A percentile compares a stretch with the other conserved stretches of the same genome.
Conservation (phyloP, 2,888 invertebrate species). For the Aphelenchoides bicaudatus region DNA sequence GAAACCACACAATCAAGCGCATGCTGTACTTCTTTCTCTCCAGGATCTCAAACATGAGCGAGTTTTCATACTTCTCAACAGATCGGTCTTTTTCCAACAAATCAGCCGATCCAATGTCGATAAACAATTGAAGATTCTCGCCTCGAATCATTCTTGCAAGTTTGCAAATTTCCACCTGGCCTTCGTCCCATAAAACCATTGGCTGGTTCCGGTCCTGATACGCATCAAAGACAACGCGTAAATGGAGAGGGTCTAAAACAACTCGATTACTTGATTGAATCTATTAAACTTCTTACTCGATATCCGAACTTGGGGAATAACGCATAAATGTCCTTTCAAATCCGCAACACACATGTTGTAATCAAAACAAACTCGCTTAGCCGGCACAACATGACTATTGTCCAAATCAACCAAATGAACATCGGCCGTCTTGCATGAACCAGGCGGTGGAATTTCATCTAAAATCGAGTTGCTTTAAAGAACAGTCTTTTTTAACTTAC, state of each 20-base stretch:
- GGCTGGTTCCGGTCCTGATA: constrained; percentile 1
- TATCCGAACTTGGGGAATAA: background rate
- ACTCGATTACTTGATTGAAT: too few species aligned
- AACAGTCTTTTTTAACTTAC: background rate
- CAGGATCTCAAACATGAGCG: constrained; percentile 41
- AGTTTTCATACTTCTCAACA: constrained; percentile 27
- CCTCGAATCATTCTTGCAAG: background rate
- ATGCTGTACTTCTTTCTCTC: constrained; percentile 46
- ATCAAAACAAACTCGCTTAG: constrained; percentile 19
- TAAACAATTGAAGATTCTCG: constrained; percentile 22
- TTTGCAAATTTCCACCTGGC: background rate
- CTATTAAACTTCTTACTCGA: too few species aligned
- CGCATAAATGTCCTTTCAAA: constrained; percentile 2
- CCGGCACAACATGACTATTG: background rate
- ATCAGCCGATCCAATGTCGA: constrained; percentile 30
- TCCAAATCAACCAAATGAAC: constrained; percentile 17
- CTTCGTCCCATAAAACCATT: background rate
- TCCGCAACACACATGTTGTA: constrained; percentile 1
- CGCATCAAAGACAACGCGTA: constrained; percentile 1
- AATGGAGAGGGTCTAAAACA: background rate
- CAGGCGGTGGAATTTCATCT: too few species aligned
- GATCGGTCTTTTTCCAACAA: constrained; percentile 18
- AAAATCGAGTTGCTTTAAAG: too few species aligned
- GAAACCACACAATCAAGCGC: constrained; percentile 36
- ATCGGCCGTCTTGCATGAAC: constrained; percentile 10